These are phyloP conservation scores for Holothuria leucospilota DNA, from an alignment of 53 echinoderm and acorn worm species.

Conservation along the genomic window DNA sequence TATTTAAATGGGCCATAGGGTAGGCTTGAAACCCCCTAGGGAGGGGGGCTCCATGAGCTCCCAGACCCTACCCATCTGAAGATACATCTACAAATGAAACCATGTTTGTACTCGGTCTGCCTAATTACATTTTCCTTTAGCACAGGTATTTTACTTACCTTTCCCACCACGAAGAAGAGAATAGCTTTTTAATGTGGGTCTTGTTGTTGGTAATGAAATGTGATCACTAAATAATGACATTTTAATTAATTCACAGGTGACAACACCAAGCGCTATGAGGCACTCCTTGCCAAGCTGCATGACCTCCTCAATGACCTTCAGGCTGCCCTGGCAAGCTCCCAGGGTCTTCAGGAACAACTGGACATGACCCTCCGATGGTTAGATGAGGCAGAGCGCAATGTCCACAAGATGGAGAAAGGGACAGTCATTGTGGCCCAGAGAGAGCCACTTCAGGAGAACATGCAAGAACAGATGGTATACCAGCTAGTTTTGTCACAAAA, in stretches of 20 bases:
- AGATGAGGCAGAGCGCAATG: conserved; percentile 86
- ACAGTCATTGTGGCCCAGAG: conserved; percentile 88
- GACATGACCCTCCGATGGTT: conserved; percentile 85
- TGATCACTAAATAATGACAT: background rate
- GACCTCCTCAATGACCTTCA: conserved; percentile 80
- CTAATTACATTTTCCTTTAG: no score
- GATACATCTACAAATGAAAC: no score
- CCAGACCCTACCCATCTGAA: no score
- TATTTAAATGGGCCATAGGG: no score
- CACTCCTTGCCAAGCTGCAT: conserved; percentile 74
- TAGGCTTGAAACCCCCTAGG: no score
- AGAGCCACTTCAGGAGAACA: conserved; percentile 85
- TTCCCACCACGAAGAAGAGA: no score
- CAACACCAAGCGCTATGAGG: conserved; percentile 72
- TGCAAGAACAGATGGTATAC: conserved; percentile 88
- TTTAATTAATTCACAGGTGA: conserved; percentile 56
- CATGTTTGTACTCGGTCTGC: no score
- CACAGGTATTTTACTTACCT: no score
- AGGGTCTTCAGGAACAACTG: conserved; percentile 85
- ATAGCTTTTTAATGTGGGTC: no score
- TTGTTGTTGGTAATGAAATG: no score
- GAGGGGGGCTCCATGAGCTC: no score
- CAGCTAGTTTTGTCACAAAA: no score
- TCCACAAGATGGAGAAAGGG: conserved; percentile 94
- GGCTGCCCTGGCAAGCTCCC: conserved; percentile 82